Percentiles rank a stretch among this genome's conserved stretches.
Conservation (phyloP, 2,888 invertebrate genomes). For the Podabrus alpinus region DNA sequence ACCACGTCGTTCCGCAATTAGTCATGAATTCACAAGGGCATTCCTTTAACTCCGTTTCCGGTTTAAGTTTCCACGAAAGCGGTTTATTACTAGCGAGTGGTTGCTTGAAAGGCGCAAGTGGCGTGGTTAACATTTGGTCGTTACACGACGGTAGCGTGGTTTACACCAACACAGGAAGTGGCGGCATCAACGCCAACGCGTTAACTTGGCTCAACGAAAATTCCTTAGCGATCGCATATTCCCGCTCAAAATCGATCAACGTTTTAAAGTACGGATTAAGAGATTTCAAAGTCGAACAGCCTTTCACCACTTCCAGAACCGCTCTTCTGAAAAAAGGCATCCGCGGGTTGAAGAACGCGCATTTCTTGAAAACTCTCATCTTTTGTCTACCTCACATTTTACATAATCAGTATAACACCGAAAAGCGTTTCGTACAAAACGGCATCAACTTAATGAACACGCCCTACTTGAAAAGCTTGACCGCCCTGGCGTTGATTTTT, state of each 20-base stretch:
- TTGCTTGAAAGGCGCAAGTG: constrained; percentile 52
- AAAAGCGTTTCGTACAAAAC: constrained; percentile 61
- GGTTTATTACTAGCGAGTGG: constrained; percentile 62
- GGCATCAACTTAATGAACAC: constrained; percentile 65
- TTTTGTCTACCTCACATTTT: constrained; percentile 59
- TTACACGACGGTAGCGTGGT: constrained; percentile 62
- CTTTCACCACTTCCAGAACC: constrained; percentile 59
- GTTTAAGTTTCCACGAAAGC: constrained; percentile 58
- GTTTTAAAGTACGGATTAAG: constrained; percentile 56
- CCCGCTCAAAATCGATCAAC: constrained; percentile 60
- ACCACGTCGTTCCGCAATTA: constrained; percentile 44
- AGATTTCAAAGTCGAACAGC: constrained; percentile 53
- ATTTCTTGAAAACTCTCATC: constrained; percentile 58
- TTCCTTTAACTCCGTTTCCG: constrained; percentile 58
- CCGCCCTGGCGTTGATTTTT: constrained; percentile 60
- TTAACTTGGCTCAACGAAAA: constrained; percentile 59
- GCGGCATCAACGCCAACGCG: constrained; percentile 57
- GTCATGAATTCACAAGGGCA: constrained; percentile 60
- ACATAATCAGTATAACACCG: constrained; percentile 59
- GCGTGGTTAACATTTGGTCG: constrained; percentile 65
- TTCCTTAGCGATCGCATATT: constrained; percentile 60
- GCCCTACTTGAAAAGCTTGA: constrained; percentile 62
- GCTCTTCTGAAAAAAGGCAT: constrained; percentile 59
- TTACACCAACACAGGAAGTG: constrained; percentile 59
- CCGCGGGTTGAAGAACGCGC: constrained; percentile 59